Evolutionary conservation across 2,113 vertebrate genomes (phyloP).

Genomic region (Anguilla japonica): DNA sequence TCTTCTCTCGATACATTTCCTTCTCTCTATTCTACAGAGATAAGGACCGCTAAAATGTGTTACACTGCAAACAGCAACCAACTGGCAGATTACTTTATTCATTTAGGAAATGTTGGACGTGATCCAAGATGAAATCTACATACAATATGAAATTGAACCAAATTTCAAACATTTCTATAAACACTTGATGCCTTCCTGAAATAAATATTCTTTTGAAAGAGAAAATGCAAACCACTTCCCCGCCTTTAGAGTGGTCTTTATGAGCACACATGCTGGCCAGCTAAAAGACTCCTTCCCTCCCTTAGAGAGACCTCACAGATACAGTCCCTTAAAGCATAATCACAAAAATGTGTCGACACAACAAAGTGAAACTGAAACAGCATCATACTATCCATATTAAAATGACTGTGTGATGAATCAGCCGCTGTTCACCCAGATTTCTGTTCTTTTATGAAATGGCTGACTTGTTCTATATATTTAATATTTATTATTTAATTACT

Average conservation of each 20-base stretch:
- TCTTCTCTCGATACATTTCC: background rate
- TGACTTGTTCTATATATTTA: too few species aligned
- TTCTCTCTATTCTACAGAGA: too few species aligned
- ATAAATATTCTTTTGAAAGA: background rate
- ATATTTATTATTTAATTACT: background rate
- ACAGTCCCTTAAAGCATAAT: background rate
- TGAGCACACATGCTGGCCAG: background rate
- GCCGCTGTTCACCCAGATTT: background rate
- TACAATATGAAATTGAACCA: background rate
- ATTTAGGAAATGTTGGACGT: background rate
- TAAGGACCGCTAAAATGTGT: background rate
- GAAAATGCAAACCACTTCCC: background rate
- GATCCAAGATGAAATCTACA: background rate
- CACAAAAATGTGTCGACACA: background rate
- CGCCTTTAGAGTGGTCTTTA: background rate
- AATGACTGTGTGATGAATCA: background rate
- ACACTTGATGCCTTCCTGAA: background rate
- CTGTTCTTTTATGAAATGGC: too few species aligned
- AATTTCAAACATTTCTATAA: background rate
- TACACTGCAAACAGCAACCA: background rate
- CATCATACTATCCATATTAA: background rate
- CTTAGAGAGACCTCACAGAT: background rate
- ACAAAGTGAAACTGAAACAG: background rate
- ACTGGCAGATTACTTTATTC: background rate
- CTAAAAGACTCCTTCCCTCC: background rate